Evolutionary conservation across 2,888 invertebrate species (phyloP).

Genomic region (Spodoptera exigua): DNA sequence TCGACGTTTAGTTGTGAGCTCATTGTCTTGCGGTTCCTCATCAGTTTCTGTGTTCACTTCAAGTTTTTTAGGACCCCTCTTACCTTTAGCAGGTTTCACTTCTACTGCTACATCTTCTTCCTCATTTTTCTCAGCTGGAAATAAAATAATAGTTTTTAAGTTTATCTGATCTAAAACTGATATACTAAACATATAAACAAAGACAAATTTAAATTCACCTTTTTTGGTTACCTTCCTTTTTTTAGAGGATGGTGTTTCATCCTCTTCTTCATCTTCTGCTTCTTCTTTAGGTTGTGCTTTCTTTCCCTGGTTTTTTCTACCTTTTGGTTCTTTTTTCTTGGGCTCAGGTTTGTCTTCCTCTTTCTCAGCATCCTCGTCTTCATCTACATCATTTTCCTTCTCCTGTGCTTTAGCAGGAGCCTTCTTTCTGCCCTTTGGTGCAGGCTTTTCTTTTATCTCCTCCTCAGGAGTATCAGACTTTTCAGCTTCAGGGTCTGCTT

Average conservation of each 20-base stretch:
- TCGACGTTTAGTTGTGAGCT: constrained; percentile 76
- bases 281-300: constrained; percentile 76
- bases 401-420: constrained; percentile 65
- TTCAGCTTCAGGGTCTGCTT: constrained; percentile 56
- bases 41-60: constrained; percentile 67
- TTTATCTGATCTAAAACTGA: neutral
- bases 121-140: constrained; percentile 75
- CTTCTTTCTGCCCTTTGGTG: constrained; percentile 63
- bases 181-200: neutral
- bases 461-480: constrained; percentile 68
- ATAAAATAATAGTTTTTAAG: neutral
- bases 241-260: constrained; percentile 68
- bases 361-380: constrained; percentile 60
- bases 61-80: constrained; percentile 77
- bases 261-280: constrained; percentile 65
- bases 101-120: constrained; percentile 73
- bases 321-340: constrained; percentile 78
- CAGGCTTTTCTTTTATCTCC: constrained; percentile 69
- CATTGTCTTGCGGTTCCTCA: constrained; percentile 72
- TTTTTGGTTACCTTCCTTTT: constrained; percentile 75
- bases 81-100: constrained; percentile 76
- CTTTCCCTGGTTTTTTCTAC: constrained; percentile 74
- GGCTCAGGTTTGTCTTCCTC: constrained; percentile 70
- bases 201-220: constrained; percentile 57
- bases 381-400: constrained; percentile 66